These are phyloP conservation scores for Synanthedon tipuliformis DNA, from an alignment of 2,888 invertebrate genomes.

Conservation along the genomic window DNA sequence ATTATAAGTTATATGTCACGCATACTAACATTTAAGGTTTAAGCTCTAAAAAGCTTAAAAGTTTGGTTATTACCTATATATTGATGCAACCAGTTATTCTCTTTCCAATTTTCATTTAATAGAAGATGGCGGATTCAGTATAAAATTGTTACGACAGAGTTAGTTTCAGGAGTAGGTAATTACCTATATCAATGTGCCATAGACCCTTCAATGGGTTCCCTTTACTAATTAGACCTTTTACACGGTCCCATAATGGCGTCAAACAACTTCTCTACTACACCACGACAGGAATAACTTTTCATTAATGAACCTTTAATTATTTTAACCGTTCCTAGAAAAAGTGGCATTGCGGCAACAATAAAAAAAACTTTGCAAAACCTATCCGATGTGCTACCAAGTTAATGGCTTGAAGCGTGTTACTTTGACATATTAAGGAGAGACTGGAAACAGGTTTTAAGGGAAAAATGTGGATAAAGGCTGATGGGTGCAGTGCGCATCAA, in stretches of 20 bases:
- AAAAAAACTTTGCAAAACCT: conserved; percentile 23
- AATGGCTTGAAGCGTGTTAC: conserved; percentile 50
- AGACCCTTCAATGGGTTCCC: background rate
- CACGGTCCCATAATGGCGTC: background rate
- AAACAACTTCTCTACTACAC: background rate
- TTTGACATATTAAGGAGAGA: conserved; percentile 58
- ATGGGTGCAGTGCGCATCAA: background rate
- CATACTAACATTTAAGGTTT: too few species aligned
- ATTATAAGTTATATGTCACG: too few species aligned
- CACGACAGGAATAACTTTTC: background rate
- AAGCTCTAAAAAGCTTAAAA: too few species aligned
- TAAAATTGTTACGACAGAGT: too few species aligned
- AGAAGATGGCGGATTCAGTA: too few species aligned
- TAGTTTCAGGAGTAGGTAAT: too few species aligned
- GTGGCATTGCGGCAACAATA: conserved; percentile 23
- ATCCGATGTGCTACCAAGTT: conserved; percentile 35
- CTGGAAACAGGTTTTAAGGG: conserved; percentile 48
- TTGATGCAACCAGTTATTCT: too few species aligned
- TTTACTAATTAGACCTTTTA: background rate
- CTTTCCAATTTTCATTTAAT: too few species aligned
- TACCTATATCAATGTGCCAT: background rate
- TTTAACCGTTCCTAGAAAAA: conserved; percentile 36
- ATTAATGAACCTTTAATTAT: conserved; percentile 46
- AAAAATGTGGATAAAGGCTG: conserved; percentile 18
- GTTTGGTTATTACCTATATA: too few species aligned